Percentiles rank a stretch among this genome's conserved stretches.
phyloP scores from a whole-genome alignment of 1,140 invertebrate genomes.

The Listronotus oregonensis region DNA sequence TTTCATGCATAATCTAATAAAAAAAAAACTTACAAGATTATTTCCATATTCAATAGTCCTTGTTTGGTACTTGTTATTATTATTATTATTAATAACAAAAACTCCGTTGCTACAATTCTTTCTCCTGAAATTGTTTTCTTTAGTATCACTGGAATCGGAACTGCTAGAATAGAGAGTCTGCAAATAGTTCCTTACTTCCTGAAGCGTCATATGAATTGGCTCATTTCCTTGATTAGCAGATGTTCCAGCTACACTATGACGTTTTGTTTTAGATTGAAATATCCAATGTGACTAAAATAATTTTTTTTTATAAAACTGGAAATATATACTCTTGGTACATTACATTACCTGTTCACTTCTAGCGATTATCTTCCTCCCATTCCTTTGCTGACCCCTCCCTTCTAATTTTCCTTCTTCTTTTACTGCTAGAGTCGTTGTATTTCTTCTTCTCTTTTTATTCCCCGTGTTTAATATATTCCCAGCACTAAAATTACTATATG shows the following conservation, averaged over 20 bases:
- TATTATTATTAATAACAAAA: constrained; percentile 40
- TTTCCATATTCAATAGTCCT: constrained; percentile 16
- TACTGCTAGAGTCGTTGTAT: constrained; percentile 60
- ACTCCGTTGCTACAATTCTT: constrained; percentile 41
- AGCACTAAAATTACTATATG: constrained; percentile 3
- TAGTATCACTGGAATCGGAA: constrained; percentile 62
- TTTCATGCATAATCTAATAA: too few species aligned
- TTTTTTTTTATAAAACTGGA: not conserved
- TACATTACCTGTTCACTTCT: constrained; percentile 22
- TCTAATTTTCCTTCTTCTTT: constrained; percentile 41
- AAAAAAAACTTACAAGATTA: constrained; percentile 9
- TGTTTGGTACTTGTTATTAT: constrained; percentile 43
- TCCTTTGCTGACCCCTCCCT: constrained; percentile 3
- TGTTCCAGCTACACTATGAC: constrained; percentile 64
- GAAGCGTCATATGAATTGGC: constrained; percentile 83
- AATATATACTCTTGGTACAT: not conserved
- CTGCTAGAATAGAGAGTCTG: constrained; percentile 78
- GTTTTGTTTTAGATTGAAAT: constrained; percentile 47
- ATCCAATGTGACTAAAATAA: constrained; percentile 42
- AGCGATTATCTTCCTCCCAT: constrained; percentile 13
- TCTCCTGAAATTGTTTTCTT: constrained; percentile 57
- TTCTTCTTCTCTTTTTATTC: constrained; percentile 64
- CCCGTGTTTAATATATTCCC: constrained; percentile 34
- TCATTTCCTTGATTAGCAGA: constrained; percentile 61
- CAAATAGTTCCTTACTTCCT: constrained; percentile 82